Evolutionary conservation across 1,140 invertebrate species (phyloP).

Genomic region (Drosophila busckii): DNA sequence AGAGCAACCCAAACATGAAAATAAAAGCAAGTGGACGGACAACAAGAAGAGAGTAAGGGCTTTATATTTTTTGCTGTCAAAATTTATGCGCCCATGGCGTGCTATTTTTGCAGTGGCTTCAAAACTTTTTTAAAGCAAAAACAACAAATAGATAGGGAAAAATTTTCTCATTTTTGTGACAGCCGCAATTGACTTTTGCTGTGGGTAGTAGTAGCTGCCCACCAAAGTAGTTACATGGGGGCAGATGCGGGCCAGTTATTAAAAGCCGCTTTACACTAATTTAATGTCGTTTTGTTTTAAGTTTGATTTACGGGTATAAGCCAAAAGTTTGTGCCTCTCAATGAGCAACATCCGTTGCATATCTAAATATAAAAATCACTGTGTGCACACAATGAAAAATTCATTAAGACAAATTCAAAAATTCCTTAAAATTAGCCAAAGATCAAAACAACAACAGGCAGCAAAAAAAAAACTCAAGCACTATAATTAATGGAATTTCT

Average conservation of each 20-base stretch:
- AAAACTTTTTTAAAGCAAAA: constrained; percentile 51
- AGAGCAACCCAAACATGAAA: too few relatives aligned
- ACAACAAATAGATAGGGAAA: too few relatives aligned
- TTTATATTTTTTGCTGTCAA: too few relatives aligned
- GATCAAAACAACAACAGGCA: neutral
- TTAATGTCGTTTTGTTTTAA: constrained; percentile 32
- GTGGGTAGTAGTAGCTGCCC: constrained; percentile 47
- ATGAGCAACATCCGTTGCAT: too few relatives aligned
- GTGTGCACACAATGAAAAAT: constrained; percentile 7
- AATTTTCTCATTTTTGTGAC: constrained; percentile 69
- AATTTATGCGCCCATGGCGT: constrained; percentile 69
- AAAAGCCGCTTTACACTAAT: constrained; percentile 44
- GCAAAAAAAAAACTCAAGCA: constrained; percentile 32
- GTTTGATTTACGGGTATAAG: constrained; percentile 34
- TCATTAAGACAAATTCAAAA: constrained; percentile 40
- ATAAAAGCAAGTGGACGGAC: too few relatives aligned
- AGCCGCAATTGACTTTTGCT: constrained; percentile 64
- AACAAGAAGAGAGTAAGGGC: too few relatives aligned
- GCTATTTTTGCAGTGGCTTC: constrained; percentile 61
- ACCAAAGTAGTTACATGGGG: neutral
- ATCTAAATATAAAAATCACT: too few relatives aligned
- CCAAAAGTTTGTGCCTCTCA: constrained; percentile 15
- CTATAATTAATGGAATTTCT: constrained; percentile 69
- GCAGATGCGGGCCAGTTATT: constrained; percentile 36
- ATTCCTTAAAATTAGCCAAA: constrained; percentile 52